A percentile compares a stretch with the other conserved stretches of the same genome.
phyloP scores from a whole-genome alignment of 2,797 vertebrate genomes.

The Streptopelia turtur region DNA sequence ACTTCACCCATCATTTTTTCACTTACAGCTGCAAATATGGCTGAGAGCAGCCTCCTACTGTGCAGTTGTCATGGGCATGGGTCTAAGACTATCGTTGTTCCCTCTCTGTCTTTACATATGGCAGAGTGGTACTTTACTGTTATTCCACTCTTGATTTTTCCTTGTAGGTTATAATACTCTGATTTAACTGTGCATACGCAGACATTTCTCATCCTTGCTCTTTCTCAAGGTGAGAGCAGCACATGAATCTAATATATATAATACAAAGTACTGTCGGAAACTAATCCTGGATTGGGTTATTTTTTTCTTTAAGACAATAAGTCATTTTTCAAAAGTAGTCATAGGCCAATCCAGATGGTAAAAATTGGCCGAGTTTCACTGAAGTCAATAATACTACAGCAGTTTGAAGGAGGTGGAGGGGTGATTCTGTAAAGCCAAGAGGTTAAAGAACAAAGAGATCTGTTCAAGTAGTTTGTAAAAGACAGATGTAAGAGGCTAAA shows the following conservation, averaged over 20 bases:
- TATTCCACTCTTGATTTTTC: neutral
- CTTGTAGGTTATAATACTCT: neutral
- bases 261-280: neutral
- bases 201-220: neutral
- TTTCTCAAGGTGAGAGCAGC: neutral
- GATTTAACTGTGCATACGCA: neutral
- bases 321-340: neutral
- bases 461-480: neutral
- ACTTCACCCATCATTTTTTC: neutral
- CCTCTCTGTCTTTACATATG: neutral
- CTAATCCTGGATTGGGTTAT: neutral
- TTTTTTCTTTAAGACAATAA: neutral
- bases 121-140: neutral
- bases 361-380: neutral
- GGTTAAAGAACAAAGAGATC: neutral
- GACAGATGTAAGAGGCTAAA: neutral
- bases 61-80: neutral
- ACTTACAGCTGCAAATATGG: neutral
- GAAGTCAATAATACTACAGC: neutral
- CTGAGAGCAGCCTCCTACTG: neutral
- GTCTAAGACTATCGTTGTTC: neutral
- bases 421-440: neutral
- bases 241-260: neutral
- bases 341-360: neutral
- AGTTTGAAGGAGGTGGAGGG: neutral